phyloP scores from a whole-genome alignment of 2,888 invertebrate genomes.

The Campoletis raptor region DNA sequence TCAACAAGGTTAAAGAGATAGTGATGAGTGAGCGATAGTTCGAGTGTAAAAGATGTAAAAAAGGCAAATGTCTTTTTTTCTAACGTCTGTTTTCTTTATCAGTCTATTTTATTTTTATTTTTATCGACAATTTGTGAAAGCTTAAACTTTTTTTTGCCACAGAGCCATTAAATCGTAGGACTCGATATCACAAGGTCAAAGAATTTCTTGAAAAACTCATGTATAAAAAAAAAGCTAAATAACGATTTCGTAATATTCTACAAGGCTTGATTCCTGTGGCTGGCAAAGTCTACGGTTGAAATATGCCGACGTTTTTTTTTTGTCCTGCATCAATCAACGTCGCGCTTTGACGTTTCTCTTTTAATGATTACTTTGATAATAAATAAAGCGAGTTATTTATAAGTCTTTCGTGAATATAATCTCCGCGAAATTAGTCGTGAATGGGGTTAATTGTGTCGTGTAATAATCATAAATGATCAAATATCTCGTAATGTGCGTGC shows the following conservation, averaged over 20 bases:
- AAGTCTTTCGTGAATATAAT: neutral
- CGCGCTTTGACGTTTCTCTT: neutral
- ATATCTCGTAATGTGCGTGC: neutral
- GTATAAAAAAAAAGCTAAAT: constrained; percentile 17
- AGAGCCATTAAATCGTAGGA: constrained; percentile 33
- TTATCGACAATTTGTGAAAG: constrained; percentile 43
- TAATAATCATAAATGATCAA: neutral
- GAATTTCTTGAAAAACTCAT: neutral
- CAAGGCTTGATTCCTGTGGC: neutral
- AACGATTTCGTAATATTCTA: neutral
- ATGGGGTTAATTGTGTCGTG: neutral
- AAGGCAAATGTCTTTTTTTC: constrained; percentile 15
- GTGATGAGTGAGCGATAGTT: constrained; percentile 18
- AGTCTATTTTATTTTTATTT: neutral
- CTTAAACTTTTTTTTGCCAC: neutral
- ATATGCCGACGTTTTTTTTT: neutral
- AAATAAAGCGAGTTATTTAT: neutral
- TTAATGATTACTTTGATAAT: neutral
- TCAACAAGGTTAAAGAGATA: constrained; percentile 21
- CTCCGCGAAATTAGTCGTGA: neutral
- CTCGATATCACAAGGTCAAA: neutral
- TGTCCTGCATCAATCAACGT: constrained; percentile 14
- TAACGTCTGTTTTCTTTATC: neutral
- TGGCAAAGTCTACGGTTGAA: neutral
- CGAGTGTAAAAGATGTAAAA: constrained; percentile 11